Evolutionary conservation across 1,140 invertebrate genomes (phyloP).

Genomic region (Apis laboriosa): DNA sequence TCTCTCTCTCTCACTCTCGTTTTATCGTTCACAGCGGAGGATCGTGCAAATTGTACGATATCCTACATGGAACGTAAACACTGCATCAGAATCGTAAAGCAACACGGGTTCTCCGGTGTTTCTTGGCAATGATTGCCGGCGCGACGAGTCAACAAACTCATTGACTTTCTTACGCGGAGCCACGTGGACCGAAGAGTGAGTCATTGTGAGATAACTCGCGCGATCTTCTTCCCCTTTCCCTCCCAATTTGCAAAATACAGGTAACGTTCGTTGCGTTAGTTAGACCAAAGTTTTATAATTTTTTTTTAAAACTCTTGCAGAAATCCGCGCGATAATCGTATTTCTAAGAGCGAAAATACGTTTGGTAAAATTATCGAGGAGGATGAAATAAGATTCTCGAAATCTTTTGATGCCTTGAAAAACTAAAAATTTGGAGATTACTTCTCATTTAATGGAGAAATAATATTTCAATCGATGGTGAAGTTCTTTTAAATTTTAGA

Average conservation of each 20-base stretch:
- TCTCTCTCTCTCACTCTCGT: neutral
- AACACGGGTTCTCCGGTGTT: conserved; percentile 22
- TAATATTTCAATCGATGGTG: too few species aligned
- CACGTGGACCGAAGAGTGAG: conserved; percentile 52
- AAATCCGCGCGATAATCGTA: too few species aligned
- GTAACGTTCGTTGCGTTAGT: neutral
- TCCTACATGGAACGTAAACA: conserved; percentile 8
- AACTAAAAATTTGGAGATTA: too few species aligned
- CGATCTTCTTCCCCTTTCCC: conserved; percentile 5
- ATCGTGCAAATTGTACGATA: conserved; percentile 22
- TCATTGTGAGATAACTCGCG: conserved; percentile 54
- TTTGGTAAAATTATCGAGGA: too few species aligned
- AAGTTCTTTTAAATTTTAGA: too few species aligned
- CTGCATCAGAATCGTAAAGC: conserved; percentile 35
- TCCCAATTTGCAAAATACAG: conserved; percentile 9
- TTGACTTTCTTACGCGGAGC: conserved; percentile 55
- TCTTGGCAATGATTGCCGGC: conserved; percentile 55
- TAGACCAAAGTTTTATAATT: too few species aligned
- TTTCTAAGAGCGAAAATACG: too few species aligned
- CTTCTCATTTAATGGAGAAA: too few species aligned
- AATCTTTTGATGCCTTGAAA: too few species aligned
- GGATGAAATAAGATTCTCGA: too few species aligned
- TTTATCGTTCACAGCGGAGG: neutral
- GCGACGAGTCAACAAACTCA: conserved; percentile 65
- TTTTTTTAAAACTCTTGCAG: too few species aligned